Base-by-base conservation (phyloP, 2,888 invertebrate species). In the Cremastinae sp. region DNA sequence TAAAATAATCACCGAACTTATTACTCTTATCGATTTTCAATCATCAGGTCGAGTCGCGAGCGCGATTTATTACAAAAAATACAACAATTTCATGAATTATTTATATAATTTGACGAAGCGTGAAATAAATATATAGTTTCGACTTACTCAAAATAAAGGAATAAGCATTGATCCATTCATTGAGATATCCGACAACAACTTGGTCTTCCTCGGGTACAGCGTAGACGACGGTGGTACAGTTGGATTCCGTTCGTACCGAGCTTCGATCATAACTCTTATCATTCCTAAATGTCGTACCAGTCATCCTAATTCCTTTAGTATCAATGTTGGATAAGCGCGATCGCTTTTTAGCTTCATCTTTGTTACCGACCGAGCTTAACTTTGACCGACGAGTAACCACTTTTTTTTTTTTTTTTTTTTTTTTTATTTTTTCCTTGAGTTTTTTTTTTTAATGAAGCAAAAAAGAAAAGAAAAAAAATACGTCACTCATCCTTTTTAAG, bases 81-180 rank as follows among this genome's bases (percentile, higher is more conserved):
- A 39, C 22, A 39, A 5, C 51, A 8, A 20, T 61, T 47, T 58
- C 47, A 16, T 49, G 35, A 39, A 45, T 55, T 5, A 35, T 39
- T 41, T 12, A 9, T 41, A 28, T 28, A 2, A 3, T 28, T 5
- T 28, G 28, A 28, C 8, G 41, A 64, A 39, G 41, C 22, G 7
- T 20, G 37, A 41, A 49, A 37, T 18, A 62, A 22, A 16, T 70
- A 56, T 61, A 61, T 45, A 18, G 2, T 61, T 70, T 89, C n/a
- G n/a, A 94, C 94, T 93, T 92, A 94, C 94, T 92, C 92, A 92
- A 91, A 83, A 94, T 91, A 87, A 93, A 93, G 82, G 92, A 91
- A 90, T 93, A 94, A 82, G 93, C 92, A 89, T 92, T 92, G 87
- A 94, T 93, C 94, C 94, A 94, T 86, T 94, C 93, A 80, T 92